Conservation (phyloP, 2,797 vertebrate species). For the Triplophysa bombifrons region DNA sequence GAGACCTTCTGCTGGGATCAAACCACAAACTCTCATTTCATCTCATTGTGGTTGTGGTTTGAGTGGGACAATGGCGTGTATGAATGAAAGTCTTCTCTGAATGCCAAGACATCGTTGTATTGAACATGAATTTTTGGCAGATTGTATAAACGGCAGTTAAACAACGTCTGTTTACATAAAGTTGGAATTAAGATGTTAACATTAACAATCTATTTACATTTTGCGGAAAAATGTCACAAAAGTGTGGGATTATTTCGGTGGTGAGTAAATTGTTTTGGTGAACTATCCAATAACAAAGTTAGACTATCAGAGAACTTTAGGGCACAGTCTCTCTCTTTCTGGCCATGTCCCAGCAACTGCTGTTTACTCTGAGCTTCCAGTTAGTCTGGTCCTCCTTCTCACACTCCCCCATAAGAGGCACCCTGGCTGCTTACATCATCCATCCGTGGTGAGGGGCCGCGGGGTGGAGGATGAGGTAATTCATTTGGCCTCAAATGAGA, state of each 20-base stretch:
- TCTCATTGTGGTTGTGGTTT: slow-evolving; percentile 37
- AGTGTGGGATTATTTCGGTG: no score
- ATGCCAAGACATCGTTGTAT: slow-evolving; percentile 47
- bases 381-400: slow-evolving; percentile 63
- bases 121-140: not conserved
- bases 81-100: slow-evolving; percentile 54
- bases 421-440: slow-evolving; percentile 13
- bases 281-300: not conserved
- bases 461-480: slow-evolving; percentile 73
- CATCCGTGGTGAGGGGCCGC: slow-evolving; percentile 54
- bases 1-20: slow-evolving; percentile 54
- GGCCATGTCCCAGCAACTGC: slow-evolving; percentile 57
- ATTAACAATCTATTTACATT: not conserved
- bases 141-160: not conserved
- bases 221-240: not conserved
- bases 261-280: not conserved
- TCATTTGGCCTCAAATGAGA: slow-evolving; percentile 74
- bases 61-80: slow-evolving; percentile 15
- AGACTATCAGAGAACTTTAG: slow-evolving; percentile 2
- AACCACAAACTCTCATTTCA: slow-evolving; percentile 60
- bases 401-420: slow-evolving; percentile 7
- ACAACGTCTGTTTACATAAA: not conserved
- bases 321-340: slow-evolving; percentile 9
- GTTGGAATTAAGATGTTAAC: not conserved
- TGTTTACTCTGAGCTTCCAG: slow-evolving; percentile 80